Evolutionary conservation across 30 jellyfish, hydroid and myxozoan genomes (phyloP), one percentile per base, ranked within the genome.

Genomic region (Rhopilema esculentum): DNA sequence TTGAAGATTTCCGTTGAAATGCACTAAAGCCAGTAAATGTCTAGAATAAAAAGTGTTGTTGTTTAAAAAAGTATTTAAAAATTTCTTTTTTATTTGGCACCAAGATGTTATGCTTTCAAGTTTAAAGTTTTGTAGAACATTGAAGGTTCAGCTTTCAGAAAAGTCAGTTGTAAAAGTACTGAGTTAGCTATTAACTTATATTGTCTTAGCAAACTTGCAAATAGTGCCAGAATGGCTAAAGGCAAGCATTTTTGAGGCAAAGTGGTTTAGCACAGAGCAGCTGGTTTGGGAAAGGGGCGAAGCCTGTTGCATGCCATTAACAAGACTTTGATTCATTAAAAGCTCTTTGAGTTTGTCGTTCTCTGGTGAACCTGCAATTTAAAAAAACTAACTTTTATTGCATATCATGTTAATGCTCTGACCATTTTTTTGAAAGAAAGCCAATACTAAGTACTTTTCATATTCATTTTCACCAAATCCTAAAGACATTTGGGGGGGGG

Each of bases 331-430:
- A 65, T 65, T 65, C 31, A 28, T 65, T 19, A 65, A 65, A 4
- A 65, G 75, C 75, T 65, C 75, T 65, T 65, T 65, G 75, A 65
- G 40, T 65, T 65, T 65, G 75, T 65, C 75, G n/a, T 65, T 23
- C 75, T 65, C 75, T 65, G 75, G 75, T 65, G 75, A 65, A 65
- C 31, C 23, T 65, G 75, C 75, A 19, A 65, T 65, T 2, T 21
- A 65, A 12, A 65, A 28, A 21, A 1, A 65, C 4, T 40, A 40
- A 40, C 57, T 40, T 40, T 40, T 12, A 40, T 40, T 40, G 57
- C 57, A 40, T 12, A 40, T 40, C 57, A 40, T 40, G 57, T 40
- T 40, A 2, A 40, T 40, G 57, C 57, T 40, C 57, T 40, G 57
- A 40, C 12, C 57, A 40, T 2, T 40, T 40, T 40, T 40, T 6